Evolutionary conservation across 2,113 vertebrate genomes (phyloP).

Genomic region (Eudyptes chrysolophus): DNA sequence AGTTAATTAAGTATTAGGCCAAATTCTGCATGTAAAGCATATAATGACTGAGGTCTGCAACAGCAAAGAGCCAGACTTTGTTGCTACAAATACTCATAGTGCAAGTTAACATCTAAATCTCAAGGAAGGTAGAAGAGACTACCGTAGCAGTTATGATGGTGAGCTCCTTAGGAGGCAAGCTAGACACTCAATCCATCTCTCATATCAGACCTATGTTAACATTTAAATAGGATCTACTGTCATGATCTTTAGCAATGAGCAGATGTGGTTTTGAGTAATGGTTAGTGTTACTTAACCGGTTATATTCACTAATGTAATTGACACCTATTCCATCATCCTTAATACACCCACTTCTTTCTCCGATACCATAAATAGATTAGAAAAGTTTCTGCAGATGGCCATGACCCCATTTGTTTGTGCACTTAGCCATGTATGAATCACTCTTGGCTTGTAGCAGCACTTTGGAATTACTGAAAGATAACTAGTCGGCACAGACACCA

Average conservation of each 20-base stretch:
- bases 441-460: constrained; percentile 64
- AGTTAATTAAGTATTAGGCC: not conserved
- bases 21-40: not conserved
- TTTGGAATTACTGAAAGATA: constrained; percentile 74
- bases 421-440: constrained; percentile 75
- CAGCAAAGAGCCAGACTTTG: not conserved
- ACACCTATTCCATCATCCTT: constrained; percentile 64
- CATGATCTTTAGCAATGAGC: not conserved
- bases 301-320: constrained; percentile 52
- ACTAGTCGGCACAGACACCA: constrained; percentile 75
- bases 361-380: constrained; percentile 72
- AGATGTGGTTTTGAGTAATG: constrained; percentile 44
- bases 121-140: not conserved
- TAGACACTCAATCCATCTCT: not conserved
- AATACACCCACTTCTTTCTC: constrained; percentile 67
- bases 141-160: not conserved
- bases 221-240: not conserved
- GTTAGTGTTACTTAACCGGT: constrained; percentile 35
- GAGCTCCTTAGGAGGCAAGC: not conserved
- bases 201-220: not conserved
- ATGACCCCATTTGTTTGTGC: constrained; percentile 71
- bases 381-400: constrained; percentile 68
- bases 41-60: not conserved
- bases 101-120: not conserved
- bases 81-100: not conserved